Evolutionary conservation across 2,888 invertebrate species (phyloP).

Genomic region (Heliconius hortense): DNA sequence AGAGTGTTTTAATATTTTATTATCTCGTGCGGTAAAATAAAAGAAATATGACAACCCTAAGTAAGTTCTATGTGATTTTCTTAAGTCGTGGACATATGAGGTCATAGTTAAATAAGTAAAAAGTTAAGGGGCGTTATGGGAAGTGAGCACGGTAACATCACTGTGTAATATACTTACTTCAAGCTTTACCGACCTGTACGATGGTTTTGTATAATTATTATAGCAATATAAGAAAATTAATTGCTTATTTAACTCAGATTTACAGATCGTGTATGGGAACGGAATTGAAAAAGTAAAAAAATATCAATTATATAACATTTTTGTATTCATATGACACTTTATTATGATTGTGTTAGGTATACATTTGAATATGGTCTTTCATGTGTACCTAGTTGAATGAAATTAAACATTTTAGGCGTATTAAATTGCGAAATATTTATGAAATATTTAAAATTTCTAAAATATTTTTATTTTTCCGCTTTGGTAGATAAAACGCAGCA

Average conservation of each 20-base stretch:
- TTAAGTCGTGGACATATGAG: conserved; percentile 81
- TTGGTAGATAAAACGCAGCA: neutral
- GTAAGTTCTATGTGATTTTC: conserved; percentile 76
- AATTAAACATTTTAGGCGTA: too few species aligned
- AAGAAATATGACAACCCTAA: conserved; percentile 58
- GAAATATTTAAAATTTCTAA: too few species aligned
- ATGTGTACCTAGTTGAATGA: neutral
- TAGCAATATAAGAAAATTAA: conserved; percentile 57
- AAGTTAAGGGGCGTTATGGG: conserved; percentile 82
- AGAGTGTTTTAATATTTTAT: neutral
- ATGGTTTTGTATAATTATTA: conserved; percentile 63
- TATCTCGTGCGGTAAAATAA: neutral
- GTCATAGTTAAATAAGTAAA: conserved; percentile 81
- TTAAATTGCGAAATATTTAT: too few species aligned
- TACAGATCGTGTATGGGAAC: conserved; percentile 40
- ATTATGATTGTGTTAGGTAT: neutral
- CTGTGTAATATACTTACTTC: conserved; percentile 63
- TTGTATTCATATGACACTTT: neutral
- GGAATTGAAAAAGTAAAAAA: conserved; percentile 24
- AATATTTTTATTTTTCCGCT: neutral
- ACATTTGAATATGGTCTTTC: neutral
- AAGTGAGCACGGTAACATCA: conserved; percentile 79
- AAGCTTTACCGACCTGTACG: conserved; percentile 71
- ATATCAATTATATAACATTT: conserved; percentile 24
- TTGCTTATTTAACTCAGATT: conserved; percentile 43